A percentile compares a stretch with the other conserved stretches of the same genome.
Conservation (phyloP, 2,113 vertebrate species). For the Trachemys scripta region DNA sequence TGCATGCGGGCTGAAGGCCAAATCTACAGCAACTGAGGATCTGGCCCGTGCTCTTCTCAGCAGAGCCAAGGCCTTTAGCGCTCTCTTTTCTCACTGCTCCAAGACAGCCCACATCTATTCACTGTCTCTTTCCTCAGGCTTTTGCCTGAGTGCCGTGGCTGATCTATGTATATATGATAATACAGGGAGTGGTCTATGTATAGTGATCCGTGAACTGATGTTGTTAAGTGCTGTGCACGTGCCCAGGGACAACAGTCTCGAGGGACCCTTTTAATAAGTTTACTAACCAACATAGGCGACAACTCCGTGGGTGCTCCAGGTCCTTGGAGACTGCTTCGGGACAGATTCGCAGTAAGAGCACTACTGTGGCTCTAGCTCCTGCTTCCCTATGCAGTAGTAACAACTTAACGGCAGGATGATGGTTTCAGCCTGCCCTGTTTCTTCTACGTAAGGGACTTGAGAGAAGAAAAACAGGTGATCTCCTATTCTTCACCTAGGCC, state of each 20-base stretch:
- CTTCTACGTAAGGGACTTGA: not conserved
- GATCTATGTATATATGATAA: constrained; percentile 55
- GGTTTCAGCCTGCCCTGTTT: not conserved
- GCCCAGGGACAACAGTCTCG: not conserved
- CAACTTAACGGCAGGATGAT: not conserved
- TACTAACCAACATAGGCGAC: too few relatives aligned
- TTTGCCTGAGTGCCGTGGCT: constrained; percentile 9
- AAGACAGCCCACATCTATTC: not conserved
- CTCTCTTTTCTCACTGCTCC: not conserved
- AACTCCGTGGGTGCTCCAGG: not conserved
- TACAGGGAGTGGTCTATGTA: constrained; percentile 51
- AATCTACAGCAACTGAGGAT: not conserved
- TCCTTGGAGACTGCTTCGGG: not conserved
- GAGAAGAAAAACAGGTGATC: not conserved
- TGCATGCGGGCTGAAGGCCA: not conserved
- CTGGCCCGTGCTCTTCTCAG: not conserved
- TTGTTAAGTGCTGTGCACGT: constrained; percentile 54
- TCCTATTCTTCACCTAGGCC: not conserved
- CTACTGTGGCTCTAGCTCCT: not conserved
- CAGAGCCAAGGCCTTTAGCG: not conserved
- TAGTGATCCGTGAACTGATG: constrained; percentile 43
- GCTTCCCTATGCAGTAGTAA: not conserved
- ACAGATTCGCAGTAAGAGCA: not conserved
- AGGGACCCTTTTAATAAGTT: not conserved
- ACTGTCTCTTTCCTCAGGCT: not conserved